Evolutionary conservation across 2,113 vertebrate genomes (phyloP).

Genomic region (Scortum barcoo): DNA sequence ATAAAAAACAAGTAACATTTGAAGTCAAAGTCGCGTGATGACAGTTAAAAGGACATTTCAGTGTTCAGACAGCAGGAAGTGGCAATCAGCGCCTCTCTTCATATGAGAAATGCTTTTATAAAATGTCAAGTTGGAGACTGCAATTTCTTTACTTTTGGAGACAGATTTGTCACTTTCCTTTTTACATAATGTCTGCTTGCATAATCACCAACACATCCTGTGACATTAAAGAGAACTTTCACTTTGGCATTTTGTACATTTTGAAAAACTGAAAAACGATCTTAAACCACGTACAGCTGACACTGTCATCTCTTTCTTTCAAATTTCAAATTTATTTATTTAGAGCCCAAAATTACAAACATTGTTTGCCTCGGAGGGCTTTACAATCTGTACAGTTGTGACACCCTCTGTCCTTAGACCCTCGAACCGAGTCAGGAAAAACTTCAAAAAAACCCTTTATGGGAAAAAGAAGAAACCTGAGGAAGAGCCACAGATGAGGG

Average conservation of each 20-base stretch:
- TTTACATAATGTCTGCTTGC: neutral
- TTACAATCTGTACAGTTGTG: too few species aligned
- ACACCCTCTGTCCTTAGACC: too few species aligned
- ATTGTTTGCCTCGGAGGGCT: too few species aligned
- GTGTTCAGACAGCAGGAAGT: neutral
- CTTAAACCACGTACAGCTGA: neutral
- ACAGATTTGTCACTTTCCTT: neutral
- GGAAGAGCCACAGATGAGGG: too few species aligned
- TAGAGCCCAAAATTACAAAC: too few species aligned
- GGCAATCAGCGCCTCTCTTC: constrained; percentile 1
- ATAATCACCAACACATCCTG: neutral
- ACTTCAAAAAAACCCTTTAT: too few species aligned
- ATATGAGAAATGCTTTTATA: constrained; percentile 18
- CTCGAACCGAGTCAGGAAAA: too few species aligned
- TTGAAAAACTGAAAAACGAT: neutral
- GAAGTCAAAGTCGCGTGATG: neutral
- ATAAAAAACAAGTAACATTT: neutral
- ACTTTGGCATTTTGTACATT: constrained; percentile 2
- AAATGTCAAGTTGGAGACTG: constrained; percentile 37
- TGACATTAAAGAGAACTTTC: constrained; percentile 5
- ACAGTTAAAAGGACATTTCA: neutral
- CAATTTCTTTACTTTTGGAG: neutral
- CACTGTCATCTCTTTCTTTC: neutral
- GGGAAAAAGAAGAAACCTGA: too few species aligned
- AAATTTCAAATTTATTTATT: too few species aligned